These are phyloP conservation scores for Eupeodes corollae DNA, from an alignment of 1,140 invertebrate species.

Conservation along the genomic window DNA sequence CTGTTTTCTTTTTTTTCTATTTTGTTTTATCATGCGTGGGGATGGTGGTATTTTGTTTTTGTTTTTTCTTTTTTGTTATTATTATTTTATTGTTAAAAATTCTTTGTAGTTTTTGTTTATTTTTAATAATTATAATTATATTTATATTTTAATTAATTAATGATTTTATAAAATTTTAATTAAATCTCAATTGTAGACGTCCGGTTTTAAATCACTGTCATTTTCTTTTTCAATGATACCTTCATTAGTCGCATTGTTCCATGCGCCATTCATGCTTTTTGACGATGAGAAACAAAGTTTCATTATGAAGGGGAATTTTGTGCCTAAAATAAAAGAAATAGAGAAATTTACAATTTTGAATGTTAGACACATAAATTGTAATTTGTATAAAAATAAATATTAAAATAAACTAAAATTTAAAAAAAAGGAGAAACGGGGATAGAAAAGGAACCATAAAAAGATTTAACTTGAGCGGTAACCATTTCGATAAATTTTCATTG, in stretches of 20 bases:
- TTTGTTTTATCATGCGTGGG: not conserved
- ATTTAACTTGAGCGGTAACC: too few relatives aligned
- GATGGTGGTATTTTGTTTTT: not conserved
- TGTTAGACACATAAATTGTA: too few relatives aligned
- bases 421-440: conserved; percentile 6
- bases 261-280: conserved; percentile 51
- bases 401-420: not conserved
- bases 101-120: conserved; percentile 10
- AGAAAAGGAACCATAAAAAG: conserved; percentile 6
- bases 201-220: conserved; percentile 24
- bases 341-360: too few relatives aligned
- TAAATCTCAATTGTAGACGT: conserved; percentile 37
- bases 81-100: not conserved
- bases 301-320: conserved; percentile 94
- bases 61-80: not conserved
- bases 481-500: too few relatives aligned
- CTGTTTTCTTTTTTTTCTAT: not conserved
- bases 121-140: conserved; percentile 25
- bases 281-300: conserved; percentile 90
- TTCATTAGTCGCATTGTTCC: conserved; percentile 36
- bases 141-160: not conserved
- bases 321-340: conserved; percentile 52
- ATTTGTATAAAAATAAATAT: too few relatives aligned
- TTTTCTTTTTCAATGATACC: conserved; percentile 37
- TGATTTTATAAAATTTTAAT: conserved; percentile 27